Conservation (phyloP, 2,113 vertebrate genomes). For the Crotalus tigris region DNA sequence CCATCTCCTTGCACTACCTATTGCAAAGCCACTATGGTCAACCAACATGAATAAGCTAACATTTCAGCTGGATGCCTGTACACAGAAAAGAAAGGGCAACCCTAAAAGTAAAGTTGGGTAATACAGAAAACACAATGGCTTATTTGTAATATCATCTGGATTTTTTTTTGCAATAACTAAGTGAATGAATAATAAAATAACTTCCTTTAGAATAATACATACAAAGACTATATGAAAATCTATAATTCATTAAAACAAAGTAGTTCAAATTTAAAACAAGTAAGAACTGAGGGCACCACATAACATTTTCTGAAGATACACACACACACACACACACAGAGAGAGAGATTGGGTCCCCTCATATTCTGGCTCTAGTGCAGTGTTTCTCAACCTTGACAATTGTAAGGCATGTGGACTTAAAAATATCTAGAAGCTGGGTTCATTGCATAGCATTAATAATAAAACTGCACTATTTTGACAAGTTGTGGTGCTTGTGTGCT, state of each 20-base stretch:
- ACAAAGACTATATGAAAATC: background rate
- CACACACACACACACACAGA: too few species aligned
- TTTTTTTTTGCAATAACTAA: background rate
- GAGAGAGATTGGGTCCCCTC: background rate
- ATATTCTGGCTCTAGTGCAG: background rate
- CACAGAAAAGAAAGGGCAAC: background rate
- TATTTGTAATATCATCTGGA: background rate
- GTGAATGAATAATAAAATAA: background rate
- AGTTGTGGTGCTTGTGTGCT: background rate
- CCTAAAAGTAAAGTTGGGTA: background rate
- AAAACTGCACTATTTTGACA: too few species aligned
- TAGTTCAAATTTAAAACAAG: background rate
- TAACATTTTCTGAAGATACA: background rate
- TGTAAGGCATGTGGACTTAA: background rate
- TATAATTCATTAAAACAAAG: background rate
- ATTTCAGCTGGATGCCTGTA: background rate
- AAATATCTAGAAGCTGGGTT: background rate
- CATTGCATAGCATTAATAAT: background rate
- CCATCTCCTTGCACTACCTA: background rate
- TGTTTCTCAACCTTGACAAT: too few species aligned
- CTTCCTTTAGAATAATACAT: background rate
- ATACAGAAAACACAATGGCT: background rate
- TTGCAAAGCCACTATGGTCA: background rate
- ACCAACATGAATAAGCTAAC: background rate
- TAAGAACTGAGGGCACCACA: background rate